Conservation (phyloP, 2,888 invertebrate species). For the Thyatira batis region DNA sequence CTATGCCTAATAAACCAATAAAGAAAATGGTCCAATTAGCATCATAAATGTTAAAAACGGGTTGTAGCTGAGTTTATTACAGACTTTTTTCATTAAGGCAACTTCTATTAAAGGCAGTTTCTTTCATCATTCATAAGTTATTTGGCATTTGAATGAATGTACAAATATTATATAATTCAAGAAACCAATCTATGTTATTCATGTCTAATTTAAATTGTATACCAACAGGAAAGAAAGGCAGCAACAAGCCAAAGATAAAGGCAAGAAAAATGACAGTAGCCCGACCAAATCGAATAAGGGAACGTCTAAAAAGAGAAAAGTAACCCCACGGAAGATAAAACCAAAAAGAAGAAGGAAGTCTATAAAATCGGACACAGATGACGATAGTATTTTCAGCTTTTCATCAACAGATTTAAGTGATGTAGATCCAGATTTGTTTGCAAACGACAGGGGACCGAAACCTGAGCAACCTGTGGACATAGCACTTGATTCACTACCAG, state of each 20-base stretch:
- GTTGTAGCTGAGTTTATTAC: no score
- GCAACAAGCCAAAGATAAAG: slow-evolving; percentile 11
- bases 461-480: slow-evolving; percentile 16
- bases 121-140: no score
- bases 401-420: neutral
- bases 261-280: neutral
- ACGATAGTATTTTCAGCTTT: neutral
- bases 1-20: no score
- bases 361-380: neutral
- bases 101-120: no score
- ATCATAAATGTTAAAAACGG: no score
- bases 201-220: neutral
- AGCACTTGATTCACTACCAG: slow-evolving; percentile 29
- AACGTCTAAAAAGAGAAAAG: neutral
- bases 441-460: no score
- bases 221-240: neutral
- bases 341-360: neutral
- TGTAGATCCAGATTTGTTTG: neutral
- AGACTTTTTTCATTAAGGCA: no score
- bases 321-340: neutral
- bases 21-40: no score
- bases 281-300: neutral
- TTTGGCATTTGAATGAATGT: no score
- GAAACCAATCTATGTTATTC: no score
- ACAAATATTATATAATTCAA: no score